Evolutionary conservation across 1,140 invertebrate species (phyloP), one percentile per base, ranked within the genome.

Genomic region (Drosophila micromelanica): DNA sequence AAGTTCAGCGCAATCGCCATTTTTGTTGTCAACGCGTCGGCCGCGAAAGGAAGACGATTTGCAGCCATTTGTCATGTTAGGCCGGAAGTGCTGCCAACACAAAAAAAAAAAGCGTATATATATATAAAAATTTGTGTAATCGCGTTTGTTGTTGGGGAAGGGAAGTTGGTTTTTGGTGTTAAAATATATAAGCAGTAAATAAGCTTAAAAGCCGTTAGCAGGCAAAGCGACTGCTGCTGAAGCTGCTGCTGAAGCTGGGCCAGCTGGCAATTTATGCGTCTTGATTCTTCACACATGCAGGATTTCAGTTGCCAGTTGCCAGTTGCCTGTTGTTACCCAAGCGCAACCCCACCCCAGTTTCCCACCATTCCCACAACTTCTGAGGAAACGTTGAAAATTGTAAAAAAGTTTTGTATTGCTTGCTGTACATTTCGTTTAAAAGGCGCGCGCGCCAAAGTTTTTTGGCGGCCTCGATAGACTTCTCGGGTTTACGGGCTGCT

Each of bases 111-210:
- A 17, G 5, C 27, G n/a, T n/a, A 35, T 13, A 23, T 9, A 49
- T 7, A 5, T 12, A 20, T 20, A 12, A 15, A 4, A 49, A 61
- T 52, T 67, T 57, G 48, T 73, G 70, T 73, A 57, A 68, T 72
- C 69, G 69, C 69, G 40, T 45, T 72, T 72, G 52, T 64, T 73
- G 54, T 30, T 64, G 76, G 32, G 42, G 5, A 37, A 15, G 51
- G 12, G 37, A 5, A n/a, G 42, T 11, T 1, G 15, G 11, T 59
- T 49, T 55, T 76, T 42, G 70, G 78, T 73, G 82, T 78, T 86
- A 75, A 87, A 81, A 87, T 87, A 86, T 81, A 87, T 89, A 89
- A 87, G 84, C 76, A 89, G 84, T 87, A 87, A 87, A 87, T 87
- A 87, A 87, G 84, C 84, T 87, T 78, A 82, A 87, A 89, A 78